Evolutionary conservation across 2,888 invertebrate genomes (phyloP).

Genomic region (Miltochrista miniata): DNA sequence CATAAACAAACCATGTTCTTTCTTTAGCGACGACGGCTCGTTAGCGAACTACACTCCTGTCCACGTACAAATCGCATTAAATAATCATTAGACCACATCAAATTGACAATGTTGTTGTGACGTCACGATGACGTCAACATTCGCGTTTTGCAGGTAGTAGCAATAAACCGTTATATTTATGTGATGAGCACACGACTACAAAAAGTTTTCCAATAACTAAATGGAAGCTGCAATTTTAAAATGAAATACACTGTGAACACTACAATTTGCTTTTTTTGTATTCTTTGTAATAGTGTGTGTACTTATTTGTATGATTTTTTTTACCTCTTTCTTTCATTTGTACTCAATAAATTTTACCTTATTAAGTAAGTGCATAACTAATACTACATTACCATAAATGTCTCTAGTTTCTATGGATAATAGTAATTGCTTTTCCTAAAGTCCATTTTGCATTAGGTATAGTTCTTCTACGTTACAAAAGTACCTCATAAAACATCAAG

Average conservation of each 20-base stretch:
- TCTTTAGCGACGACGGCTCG: background rate
- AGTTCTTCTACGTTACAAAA: too few relatives aligned
- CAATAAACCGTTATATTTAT: constrained; percentile 36
- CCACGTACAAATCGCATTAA: constrained; percentile 16
- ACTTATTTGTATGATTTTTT: background rate
- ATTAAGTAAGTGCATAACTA: background rate
- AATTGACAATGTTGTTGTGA: constrained; percentile 19
- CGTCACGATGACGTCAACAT: constrained; percentile 25
- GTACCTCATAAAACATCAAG: too few relatives aligned
- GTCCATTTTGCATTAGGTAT: too few relatives aligned
- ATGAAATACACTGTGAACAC: constrained; percentile 39
- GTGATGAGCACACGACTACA: constrained; percentile 24
- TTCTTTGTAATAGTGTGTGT: constrained; percentile 12
- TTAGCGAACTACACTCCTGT: constrained; percentile 1
- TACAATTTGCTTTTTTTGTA: constrained; percentile 24
- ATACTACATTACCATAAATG: too few relatives aligned
- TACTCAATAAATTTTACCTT: too few relatives aligned
- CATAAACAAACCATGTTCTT: background rate
- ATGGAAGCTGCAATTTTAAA: constrained; percentile 47
- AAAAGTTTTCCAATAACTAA: constrained; percentile 47
- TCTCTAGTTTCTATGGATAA: too few relatives aligned
- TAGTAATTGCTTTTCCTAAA: background rate
- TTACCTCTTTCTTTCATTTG: too few relatives aligned
- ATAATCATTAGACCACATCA: constrained; percentile 18
- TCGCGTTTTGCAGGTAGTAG: constrained; percentile 25